Evolutionary conservation across 2,113 vertebrate species (phyloP).

Genomic region (Sterna hirundo): DNA sequence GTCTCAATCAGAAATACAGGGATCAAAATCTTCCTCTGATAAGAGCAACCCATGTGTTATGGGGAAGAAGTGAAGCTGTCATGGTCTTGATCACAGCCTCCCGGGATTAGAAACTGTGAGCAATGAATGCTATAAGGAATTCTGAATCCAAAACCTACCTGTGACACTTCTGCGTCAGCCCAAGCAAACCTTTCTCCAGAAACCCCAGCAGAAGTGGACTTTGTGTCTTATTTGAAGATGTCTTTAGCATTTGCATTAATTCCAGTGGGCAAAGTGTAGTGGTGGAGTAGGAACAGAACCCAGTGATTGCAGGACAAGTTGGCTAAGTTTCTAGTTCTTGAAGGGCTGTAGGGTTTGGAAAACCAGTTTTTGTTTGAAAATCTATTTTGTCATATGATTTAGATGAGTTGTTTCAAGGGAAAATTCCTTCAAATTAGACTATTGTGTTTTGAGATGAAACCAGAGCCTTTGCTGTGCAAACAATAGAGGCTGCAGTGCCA

Average conservation of each 20-base stretch:
- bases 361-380: conserved; percentile 9
- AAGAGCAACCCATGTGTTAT: background rate
- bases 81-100: background rate
- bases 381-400: background rate
- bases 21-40: background rate
- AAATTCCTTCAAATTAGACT: background rate
- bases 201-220: background rate
- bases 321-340: background rate
- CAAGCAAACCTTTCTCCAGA: background rate
- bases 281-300: background rate
- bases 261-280: background rate
- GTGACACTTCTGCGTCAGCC: background rate
- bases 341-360: background rate
- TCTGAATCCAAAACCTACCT: background rate
- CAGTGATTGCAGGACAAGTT: background rate
- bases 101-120: background rate
- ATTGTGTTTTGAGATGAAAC: background rate
- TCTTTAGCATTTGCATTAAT: background rate
- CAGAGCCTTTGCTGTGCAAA: background rate
- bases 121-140: background rate
- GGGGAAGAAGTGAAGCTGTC: background rate
- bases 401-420: background rate
- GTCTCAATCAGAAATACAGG: background rate
- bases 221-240: background rate
- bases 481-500: background rate